Percentiles rank a stretch among this genome's conserved stretches.
Conservation (phyloP, 2,797 vertebrate species). For the Enoplosus armatus region DNA sequence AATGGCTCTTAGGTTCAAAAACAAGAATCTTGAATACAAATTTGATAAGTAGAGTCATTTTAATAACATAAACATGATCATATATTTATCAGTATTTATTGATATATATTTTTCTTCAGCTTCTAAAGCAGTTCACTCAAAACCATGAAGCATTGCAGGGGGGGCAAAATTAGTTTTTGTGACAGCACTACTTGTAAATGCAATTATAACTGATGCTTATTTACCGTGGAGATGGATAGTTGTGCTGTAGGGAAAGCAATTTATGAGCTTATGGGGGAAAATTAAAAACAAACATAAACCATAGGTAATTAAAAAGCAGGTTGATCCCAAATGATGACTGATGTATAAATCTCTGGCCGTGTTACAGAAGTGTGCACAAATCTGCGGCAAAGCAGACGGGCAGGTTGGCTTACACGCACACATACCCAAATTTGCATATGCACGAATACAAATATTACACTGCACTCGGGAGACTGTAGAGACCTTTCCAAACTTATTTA, state of each 20-base stretch:
- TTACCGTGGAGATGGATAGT: slow-evolving; percentile 69
- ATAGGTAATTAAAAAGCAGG: slow-evolving; percentile 78
- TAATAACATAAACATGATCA: slow-evolving; percentile 10
- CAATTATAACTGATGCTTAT: slow-evolving; percentile 72
- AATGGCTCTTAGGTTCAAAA: not conserved
- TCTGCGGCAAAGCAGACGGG: slow-evolving; percentile 21
- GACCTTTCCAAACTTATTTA: slow-evolving; percentile 68
- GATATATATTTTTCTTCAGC: not conserved
- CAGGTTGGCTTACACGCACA: slow-evolving; percentile 17
- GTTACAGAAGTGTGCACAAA: slow-evolving; percentile 49
- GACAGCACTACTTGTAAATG: slow-evolving; percentile 48
- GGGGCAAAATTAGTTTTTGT: slow-evolving; percentile 19
- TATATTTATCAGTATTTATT: not conserved
- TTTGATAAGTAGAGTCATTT: slow-evolving; percentile 11
- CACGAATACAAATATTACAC: slow-evolving; percentile 34
- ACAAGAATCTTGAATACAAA: slow-evolving; percentile 10
- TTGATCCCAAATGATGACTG: slow-evolving; percentile 74
- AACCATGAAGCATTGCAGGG: not conserved
- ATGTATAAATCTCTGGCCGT: slow-evolving; percentile 55
- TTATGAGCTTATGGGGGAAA: slow-evolving; percentile 74
- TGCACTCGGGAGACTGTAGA: slow-evolving; percentile 41
- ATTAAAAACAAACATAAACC: slow-evolving; percentile 81
- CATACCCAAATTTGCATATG: slow-evolving; percentile 49
- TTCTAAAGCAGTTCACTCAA: slow-evolving; percentile 2
- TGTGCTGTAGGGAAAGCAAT: slow-evolving; percentile 62